Conservation (phyloP, 2,888 invertebrate species). For the Drosophila helvetica region DNA sequence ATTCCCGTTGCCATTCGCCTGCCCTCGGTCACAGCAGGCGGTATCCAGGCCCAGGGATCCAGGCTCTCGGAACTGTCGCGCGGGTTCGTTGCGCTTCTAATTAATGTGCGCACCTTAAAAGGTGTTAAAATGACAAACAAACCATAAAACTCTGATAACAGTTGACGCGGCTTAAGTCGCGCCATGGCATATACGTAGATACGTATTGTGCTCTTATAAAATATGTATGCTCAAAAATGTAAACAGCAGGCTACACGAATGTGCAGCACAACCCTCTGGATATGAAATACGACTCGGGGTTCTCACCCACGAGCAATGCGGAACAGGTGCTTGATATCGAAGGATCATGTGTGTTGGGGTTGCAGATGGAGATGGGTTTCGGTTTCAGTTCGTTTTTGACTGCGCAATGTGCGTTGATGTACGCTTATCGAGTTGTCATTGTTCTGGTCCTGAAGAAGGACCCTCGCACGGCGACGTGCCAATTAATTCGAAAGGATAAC, state of each 20-base stretch:
- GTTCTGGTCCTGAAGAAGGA: constrained; percentile 48
- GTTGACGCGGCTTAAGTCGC: constrained; percentile 47
- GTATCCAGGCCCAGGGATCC: constrained; percentile 13
- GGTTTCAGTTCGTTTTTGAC: constrained; percentile 8
- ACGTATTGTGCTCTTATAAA: constrained; percentile 15
- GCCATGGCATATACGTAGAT: not conserved
- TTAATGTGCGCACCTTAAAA: constrained; percentile 74
- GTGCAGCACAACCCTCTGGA: constrained; percentile 39
- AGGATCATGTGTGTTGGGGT: constrained; percentile 12
- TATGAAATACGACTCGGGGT: constrained; percentile 62
- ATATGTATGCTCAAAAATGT: constrained; percentile 34
- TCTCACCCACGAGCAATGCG: constrained; percentile 65
- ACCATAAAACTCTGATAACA: constrained; percentile 79
- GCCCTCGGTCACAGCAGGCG: constrained; percentile 31
- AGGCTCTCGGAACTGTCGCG: constrained; percentile 38
- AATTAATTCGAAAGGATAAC: constrained; percentile 64
- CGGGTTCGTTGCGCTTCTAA: constrained; percentile 74
- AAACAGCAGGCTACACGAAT: constrained; percentile 62
- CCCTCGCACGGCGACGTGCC: constrained; percentile 44
- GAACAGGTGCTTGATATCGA: constrained; percentile 68
- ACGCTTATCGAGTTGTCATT: constrained; percentile 82
- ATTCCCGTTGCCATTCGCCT: constrained; percentile 22
- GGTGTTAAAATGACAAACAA: constrained; percentile 82
- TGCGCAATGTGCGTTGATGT: constrained; percentile 76
- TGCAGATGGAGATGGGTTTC: constrained; percentile 12